Percentiles rank a stretch among this genome's conserved stretches.
Conservation (phyloP, 2,888 invertebrate genomes). For the Trissolcus japonicus region DNA sequence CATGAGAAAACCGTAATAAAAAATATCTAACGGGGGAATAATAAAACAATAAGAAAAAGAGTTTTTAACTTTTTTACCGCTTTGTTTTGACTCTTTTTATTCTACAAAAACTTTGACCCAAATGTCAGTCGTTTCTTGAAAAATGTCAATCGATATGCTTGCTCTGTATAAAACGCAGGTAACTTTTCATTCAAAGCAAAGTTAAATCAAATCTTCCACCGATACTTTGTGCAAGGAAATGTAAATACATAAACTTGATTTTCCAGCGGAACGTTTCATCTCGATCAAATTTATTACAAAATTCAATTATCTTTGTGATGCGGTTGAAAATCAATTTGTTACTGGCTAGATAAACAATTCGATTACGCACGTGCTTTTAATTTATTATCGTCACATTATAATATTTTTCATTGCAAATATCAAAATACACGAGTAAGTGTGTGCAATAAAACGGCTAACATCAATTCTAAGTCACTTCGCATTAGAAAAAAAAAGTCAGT, state of each 20-base stretch:
- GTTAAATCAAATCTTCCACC: too few relatives aligned
- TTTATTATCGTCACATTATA: background rate
- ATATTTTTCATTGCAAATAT: background rate
- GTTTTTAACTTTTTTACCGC: too few relatives aligned
- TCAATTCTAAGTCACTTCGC: conserved; percentile 41
- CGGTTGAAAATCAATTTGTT: too few relatives aligned
- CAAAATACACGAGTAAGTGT: conserved; percentile 9
- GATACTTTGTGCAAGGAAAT: too few relatives aligned
- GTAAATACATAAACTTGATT: background rate
- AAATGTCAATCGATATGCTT: background rate
- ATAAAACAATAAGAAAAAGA: too few relatives aligned
- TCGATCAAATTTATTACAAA: background rate
- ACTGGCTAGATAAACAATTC: too few relatives aligned
- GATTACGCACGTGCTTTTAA: background rate
- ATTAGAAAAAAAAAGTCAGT: conserved; percentile 47
- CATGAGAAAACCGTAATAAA: too few relatives aligned
- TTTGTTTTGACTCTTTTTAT: too few relatives aligned
- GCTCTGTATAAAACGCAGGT: too few relatives aligned
- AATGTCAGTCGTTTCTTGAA: conserved; percentile 3
- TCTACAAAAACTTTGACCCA: too few relatives aligned
- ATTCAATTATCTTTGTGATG: background rate
- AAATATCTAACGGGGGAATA: too few relatives aligned
- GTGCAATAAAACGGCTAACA: conserved; percentile 25
- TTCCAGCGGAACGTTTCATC: background rate
- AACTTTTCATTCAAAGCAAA: too few relatives aligned